These are phyloP conservation scores for Idaea aversata DNA, from an alignment of 2,888 invertebrate species.

Conservation along the genomic window DNA sequence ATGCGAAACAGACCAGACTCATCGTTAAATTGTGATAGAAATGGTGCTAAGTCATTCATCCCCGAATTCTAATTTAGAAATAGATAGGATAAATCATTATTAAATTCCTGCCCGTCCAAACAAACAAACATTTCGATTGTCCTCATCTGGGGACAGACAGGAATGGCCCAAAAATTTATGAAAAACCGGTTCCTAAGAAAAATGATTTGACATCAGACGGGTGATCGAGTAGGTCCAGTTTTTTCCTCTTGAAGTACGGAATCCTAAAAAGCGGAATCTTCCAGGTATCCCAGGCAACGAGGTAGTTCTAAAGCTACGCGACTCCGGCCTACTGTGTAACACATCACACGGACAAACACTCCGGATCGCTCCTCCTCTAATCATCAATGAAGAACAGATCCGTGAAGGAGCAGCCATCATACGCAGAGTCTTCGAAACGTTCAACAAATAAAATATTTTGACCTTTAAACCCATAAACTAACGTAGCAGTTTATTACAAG, in stretches of 20 bases:
- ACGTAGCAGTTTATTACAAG: too few species aligned
- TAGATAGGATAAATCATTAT: too few species aligned
- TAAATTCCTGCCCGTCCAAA: too few species aligned
- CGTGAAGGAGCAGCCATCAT: slow-evolving; percentile 90
- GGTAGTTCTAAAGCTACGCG: slow-evolving; percentile 90
- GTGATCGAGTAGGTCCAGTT: too few species aligned
- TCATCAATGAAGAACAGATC: slow-evolving; percentile 91
- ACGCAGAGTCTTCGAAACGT: slow-evolving; percentile 79
- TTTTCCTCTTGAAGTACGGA: too few species aligned
- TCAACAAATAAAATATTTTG: slow-evolving; percentile 43
- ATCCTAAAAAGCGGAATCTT: slow-evolving; percentile 3
- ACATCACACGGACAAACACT: slow-evolving; percentile 98
- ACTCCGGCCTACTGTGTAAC: slow-evolving; percentile 95
- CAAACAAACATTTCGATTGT: too few species aligned
- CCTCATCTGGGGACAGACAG: too few species aligned
- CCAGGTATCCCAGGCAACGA: slow-evolving; percentile 93
- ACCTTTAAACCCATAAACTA: not conserved
- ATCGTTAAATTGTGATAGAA: slow-evolving; percentile 64
- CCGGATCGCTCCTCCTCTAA: slow-evolving; percentile 95
- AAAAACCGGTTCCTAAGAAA: too few species aligned
- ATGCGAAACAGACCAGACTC: slow-evolving; percentile 71
- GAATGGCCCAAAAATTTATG: too few species aligned
- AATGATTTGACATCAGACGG: too few species aligned
- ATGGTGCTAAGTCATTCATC: slow-evolving; percentile 75
- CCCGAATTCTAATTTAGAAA: too few species aligned